phyloP scores from a whole-genome alignment of 2,888 invertebrate genomes.

The Odontocolon sp. region DNA sequence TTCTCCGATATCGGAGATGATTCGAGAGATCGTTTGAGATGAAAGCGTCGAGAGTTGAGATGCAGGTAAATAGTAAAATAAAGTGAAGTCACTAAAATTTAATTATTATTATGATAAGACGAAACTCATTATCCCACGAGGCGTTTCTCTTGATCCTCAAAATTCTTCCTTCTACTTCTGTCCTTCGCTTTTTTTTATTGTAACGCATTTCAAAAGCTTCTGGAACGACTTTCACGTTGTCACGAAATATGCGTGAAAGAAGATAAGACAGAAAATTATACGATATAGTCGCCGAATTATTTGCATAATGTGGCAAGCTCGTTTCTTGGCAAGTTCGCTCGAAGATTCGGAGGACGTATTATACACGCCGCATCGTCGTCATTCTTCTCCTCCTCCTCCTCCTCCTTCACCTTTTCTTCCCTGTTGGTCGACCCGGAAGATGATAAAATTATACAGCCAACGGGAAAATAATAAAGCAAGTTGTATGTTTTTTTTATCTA shows the following conservation, averaged over 20 bases:
- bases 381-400: neutral
- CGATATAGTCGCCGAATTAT: constrained; percentile 40
- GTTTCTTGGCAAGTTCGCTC: constrained; percentile 27
- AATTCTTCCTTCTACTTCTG: too few species aligned
- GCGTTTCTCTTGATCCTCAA: too few species aligned
- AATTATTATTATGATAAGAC: too few species aligned
- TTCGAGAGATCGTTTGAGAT: neutral
- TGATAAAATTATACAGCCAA: constrained; percentile 47
- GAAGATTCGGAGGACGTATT: constrained; percentile 28
- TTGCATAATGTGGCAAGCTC: constrained; percentile 52
- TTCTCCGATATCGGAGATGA: constrained; percentile 3
- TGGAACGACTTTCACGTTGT: neutral
- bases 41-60: neutral
- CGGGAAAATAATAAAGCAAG: constrained; percentile 47
- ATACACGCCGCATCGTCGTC: constrained; percentile 1
- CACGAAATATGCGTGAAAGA: constrained; percentile 29
- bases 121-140: too few species aligned
- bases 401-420: neutral
- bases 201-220: constrained; percentile 11
- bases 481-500: constrained; percentile 1
- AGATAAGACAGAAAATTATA: constrained; percentile 56
- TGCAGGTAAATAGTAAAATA: neutral
- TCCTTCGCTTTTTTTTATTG: neutral
- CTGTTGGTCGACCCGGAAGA: constrained; percentile 28
- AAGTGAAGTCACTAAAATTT: neutral